Conservation (phyloP, 2,113 vertebrate genomes). For the Ellobius talpinus region DNA sequence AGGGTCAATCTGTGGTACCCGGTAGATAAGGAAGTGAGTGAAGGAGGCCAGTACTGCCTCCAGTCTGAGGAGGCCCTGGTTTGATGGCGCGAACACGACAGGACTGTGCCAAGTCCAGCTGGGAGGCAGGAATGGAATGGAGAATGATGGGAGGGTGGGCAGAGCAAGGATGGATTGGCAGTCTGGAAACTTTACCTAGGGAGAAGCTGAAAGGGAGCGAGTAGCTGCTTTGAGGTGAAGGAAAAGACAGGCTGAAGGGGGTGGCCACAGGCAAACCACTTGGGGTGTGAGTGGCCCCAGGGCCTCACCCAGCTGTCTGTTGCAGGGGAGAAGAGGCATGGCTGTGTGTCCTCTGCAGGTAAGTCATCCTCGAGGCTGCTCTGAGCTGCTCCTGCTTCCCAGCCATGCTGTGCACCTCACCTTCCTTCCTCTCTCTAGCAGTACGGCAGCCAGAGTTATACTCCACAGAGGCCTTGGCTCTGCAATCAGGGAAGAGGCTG, state of each 20-base stretch:
- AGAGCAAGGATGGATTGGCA: neutral
- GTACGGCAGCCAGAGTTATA: neutral
- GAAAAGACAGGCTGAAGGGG: neutral
- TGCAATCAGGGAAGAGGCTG: constrained; percentile 35
- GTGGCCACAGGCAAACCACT: neutral
- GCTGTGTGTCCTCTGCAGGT: constrained; percentile 68
- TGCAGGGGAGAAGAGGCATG: constrained; percentile 72
- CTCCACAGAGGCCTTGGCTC: constrained; percentile 12
- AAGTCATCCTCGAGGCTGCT: neutral
- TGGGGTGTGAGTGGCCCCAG: neutral
- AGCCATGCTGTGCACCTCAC: neutral
- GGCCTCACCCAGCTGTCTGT: constrained; percentile 45
- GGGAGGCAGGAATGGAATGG: neutral
- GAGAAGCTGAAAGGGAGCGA: neutral
- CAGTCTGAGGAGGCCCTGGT: neutral
- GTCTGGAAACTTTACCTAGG: neutral
- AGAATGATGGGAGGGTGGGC: neutral
- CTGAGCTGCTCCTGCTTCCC: neutral
- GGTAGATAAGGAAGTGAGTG: neutral
- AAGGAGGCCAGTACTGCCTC: neutral
- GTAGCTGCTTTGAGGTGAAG: constrained; percentile 17
- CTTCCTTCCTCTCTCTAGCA: constrained; percentile 40
- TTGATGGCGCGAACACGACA: neutral
- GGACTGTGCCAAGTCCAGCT: neutral
- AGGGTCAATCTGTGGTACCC: neutral